Evolutionary conservation across 2,797 vertebrate genomes (phyloP).

Genomic region (Hydrolagus colliei): DNA sequence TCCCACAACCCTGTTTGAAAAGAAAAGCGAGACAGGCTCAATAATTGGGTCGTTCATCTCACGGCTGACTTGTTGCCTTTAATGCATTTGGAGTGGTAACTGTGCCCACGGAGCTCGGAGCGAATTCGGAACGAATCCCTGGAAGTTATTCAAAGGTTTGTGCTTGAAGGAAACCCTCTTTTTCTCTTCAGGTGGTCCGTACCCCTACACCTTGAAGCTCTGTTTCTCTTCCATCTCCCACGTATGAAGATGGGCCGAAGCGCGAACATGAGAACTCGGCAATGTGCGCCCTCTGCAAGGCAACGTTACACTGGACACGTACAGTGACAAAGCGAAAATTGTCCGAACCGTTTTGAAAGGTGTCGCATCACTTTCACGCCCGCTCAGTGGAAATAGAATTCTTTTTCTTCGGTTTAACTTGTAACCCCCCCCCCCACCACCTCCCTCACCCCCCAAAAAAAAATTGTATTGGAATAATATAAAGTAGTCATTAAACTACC

Average conservation of each 20-base stretch:
- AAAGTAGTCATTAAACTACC: slow-evolving; percentile 19
- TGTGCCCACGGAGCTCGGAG: too few species aligned
- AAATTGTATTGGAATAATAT: slow-evolving; percentile 16
- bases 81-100: neutral
- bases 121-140: too few species aligned
- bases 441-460: too few species aligned
- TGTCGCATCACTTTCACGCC: neutral
- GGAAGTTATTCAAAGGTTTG: too few species aligned
- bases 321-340: neutral
- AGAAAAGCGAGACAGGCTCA: too few species aligned
- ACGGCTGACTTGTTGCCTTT: too few species aligned
- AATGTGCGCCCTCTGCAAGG: neutral
- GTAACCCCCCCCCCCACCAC: neutral
- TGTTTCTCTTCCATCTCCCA: slow-evolving; percentile 75
- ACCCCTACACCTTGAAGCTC: slow-evolving; percentile 92
- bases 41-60: too few species aligned
- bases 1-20: too few species aligned
- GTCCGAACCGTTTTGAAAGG: neutral
- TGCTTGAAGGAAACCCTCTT: neutral
- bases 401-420: slow-evolving; percentile 13
- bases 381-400: neutral
- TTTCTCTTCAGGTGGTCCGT: slow-evolving; percentile 66
- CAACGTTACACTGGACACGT: neutral
- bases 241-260: slow-evolving; percentile 38
- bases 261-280: neutral